Evolutionary conservation across 1,140 invertebrate genomes (phyloP), one percentile per base, ranked within the genome.

Genomic region (Linepithema humile): DNA sequence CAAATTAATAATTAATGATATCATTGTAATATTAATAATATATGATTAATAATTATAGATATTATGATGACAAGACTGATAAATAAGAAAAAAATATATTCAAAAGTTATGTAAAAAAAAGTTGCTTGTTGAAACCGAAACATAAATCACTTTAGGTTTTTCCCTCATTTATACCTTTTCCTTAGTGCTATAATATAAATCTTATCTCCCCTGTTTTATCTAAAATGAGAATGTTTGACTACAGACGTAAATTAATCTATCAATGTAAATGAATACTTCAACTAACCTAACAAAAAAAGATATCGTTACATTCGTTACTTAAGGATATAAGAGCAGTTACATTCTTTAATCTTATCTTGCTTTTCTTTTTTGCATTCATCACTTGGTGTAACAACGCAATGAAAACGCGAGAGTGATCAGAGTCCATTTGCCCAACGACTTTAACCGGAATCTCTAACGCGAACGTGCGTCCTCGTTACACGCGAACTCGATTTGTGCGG

Each of bases 401-500:
- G 29, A 62, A 17, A 29, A 62, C n/a, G 59, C 12, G 62, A 6
- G 20, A 65, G n/a, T 9, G 38, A 29, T 23, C 10, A 12, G 38
- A 7, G n/a, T 6, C 29, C 69, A 29, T 64, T 64, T 17, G 29
- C 3, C 7, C 43, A 40, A 6, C 38, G 29, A 38, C 23, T 67
- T 50, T 26, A 67, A 69, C 10, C 48, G 62, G 20, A 20, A 78
- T 43, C 5, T 40, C 50, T 6, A 35, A 29, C 23, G 75, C 32
- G 3, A 43, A 53, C n/a, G 75, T 17, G 64, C 64, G 75, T 35
- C n/a, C 75, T 80, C 64, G 64, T 69, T 69, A 55, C 64, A 10
- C 62, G 75, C 48, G 23, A 80, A 80, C 35, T 80, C 75, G 48
- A 80, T 80, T 80, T 69, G 64, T 23, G 48, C 35, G 35, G 48